phyloP scores from a whole-genome alignment of 2,797 vertebrate species.

The Xenops minutus region DNA sequence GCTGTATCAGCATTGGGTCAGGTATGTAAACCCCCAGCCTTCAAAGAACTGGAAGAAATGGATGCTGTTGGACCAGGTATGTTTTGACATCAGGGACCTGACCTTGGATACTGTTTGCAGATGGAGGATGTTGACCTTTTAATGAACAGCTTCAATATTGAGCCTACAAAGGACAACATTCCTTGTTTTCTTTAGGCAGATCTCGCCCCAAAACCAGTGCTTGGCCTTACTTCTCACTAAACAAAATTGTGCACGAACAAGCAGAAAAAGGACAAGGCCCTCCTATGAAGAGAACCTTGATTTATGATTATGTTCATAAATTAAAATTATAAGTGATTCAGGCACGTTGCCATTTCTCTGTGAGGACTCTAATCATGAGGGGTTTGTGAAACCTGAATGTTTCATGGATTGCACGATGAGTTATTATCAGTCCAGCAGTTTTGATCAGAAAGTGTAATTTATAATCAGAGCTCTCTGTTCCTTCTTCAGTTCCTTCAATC shows the following conservation, averaged over 20 bases:
- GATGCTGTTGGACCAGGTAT: neutral
- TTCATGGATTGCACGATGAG: neutral
- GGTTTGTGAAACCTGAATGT: slow-evolving; percentile 38
- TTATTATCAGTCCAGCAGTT: slow-evolving; percentile 5
- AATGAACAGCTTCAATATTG: neutral
- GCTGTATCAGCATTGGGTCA: neutral
- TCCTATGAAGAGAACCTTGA: slow-evolving; percentile 16
- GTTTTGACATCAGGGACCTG: slow-evolving; percentile 21
- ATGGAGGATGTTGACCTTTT: slow-evolving; percentile 11
- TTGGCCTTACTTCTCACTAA: neutral
- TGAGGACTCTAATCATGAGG: slow-evolving; percentile 17
- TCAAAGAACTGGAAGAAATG: neutral
- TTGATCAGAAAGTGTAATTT: slow-evolving; percentile 30
- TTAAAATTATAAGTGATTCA: slow-evolving; percentile 22
- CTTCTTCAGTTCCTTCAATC: slow-evolving; percentile 14
- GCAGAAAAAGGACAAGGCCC: neutral
- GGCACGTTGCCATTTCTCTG: slow-evolving; percentile 6
- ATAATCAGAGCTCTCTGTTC: slow-evolving; percentile 38
- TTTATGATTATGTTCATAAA: slow-evolving; percentile 29
- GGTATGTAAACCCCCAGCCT: neutral
- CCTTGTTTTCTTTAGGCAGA: neutral
- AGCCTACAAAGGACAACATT: neutral
- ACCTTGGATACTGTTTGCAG: slow-evolving; percentile 21
- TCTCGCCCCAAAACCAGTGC: neutral
- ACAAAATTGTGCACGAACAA: neutral